Conservation (phyloP, 2,888 invertebrate species). For the Aromia moschata region DNA sequence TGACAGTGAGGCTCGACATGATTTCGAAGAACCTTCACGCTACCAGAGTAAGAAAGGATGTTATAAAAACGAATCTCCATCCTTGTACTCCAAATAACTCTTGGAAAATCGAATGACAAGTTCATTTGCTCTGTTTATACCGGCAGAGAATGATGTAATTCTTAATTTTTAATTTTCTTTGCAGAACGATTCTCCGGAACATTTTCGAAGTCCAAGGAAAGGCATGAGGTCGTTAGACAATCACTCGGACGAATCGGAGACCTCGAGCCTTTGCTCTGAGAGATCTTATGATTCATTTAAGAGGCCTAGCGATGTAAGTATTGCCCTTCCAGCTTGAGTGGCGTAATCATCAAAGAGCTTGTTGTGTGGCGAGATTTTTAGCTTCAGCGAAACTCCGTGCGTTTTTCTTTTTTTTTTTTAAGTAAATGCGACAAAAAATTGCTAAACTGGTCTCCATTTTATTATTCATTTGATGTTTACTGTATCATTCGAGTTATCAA, state of each 20-base stretch:
- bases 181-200: conserved; percentile 54
- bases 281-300: conserved; percentile 73
- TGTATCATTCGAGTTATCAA: too few relatives aligned
- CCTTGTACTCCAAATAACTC: too few relatives aligned
- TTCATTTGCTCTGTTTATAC: too few relatives aligned
- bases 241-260: conserved; percentile 89
- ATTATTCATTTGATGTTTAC: too few relatives aligned
- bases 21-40: too few relatives aligned
- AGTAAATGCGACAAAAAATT: too few relatives aligned
- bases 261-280: conserved; percentile 92
- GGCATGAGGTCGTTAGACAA: conserved; percentile 68
- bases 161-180: conserved; percentile 35
- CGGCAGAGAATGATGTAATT: not conserved
- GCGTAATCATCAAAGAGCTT: not conserved
- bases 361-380: not conserved
- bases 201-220: conserved; percentile 57
- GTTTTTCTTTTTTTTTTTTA: too few relatives aligned
- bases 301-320: conserved; percentile 80
- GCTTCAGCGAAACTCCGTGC: not conserved
- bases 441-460: too few relatives aligned
- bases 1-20: too few relatives aligned
- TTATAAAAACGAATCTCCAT: too few relatives aligned
- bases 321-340: conserved; percentile 27
- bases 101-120: too few relatives aligned
- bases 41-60: too few relatives aligned